Conservation (phyloP, 2,797 vertebrate species). For the Lates japonicus region DNA sequence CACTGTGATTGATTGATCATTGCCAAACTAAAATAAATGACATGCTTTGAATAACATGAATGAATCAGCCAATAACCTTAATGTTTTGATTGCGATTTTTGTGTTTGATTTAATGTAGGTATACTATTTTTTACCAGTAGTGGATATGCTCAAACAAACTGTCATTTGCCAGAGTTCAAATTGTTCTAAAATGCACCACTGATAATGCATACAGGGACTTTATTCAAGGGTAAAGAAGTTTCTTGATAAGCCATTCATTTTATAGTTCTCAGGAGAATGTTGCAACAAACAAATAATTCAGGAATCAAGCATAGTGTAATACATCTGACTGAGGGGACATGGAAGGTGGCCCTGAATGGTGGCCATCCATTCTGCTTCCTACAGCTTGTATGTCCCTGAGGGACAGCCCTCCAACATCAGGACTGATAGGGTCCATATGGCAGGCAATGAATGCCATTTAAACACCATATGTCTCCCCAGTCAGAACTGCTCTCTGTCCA, state of each 20-base stretch:
- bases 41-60: neutral
- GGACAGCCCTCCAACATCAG: conserved; percentile 47
- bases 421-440: conserved; percentile 60
- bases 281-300: conserved; percentile 37
- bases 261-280: neutral
- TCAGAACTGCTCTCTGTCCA: conserved; percentile 28
- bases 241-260: conserved; percentile 1
- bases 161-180: neutral
- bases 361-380: conserved; percentile 49
- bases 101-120: neutral
- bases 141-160: neutral
- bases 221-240: neutral
- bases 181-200: neutral
- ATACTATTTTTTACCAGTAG: neutral
- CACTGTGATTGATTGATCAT: neutral
- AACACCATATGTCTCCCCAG: conserved; percentile 60
- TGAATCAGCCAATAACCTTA: neutral
- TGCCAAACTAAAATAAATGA: neutral
- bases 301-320: conserved; percentile 42
- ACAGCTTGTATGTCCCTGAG: conserved; percentile 57
- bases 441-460: conserved; percentile 60
- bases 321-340: conserved; percentile 42
- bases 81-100: neutral
- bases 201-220: neutral
- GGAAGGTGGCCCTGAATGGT: conserved; percentile 45